Conservation (phyloP, 2,888 invertebrate species). For the Lamellibrachia columna region DNA sequence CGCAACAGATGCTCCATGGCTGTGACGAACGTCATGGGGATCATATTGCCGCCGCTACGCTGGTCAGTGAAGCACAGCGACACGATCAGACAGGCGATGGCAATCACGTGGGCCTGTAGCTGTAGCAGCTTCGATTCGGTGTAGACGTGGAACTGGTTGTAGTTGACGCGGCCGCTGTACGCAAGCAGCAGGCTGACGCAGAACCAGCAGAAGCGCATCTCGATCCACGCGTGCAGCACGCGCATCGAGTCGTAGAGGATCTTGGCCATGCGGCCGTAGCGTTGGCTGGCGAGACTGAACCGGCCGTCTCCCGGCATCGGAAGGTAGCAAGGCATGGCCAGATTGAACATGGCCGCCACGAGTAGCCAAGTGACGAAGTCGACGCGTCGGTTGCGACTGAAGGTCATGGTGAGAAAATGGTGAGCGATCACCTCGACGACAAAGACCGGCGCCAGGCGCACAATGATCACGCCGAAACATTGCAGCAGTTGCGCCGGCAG, state of each 20-base stretch:
- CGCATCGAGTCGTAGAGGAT: not conserved
- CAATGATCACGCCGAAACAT: not conserved
- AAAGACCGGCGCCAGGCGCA: not conserved
- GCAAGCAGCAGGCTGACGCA: conserved; percentile 1
- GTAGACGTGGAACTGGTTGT: not conserved
- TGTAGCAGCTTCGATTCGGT: not conserved
- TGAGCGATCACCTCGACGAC: not conserved
- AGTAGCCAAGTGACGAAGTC: not conserved
- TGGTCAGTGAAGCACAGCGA: not conserved
- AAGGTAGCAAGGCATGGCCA: not conserved
- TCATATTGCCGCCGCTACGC: not conserved
- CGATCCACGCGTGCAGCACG: conserved; percentile 4
- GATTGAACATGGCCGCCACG: not conserved
- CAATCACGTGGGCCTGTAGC: not conserved
- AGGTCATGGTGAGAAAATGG: not conserved
- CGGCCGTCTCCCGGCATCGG: not conserved
- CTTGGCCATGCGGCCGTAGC: not conserved
- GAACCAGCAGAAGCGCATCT: not conserved
- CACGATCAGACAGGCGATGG: not conserved
- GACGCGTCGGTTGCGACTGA: not conserved
- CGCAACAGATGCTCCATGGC: not conserved
- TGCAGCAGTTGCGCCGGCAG: not conserved
- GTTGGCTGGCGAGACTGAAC: not conserved
- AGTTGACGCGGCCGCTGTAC: not conserved
- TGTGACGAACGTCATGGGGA: not conserved